phyloP scores from a whole-genome alignment of 2,797 vertebrate species.

The Scyliorhinus canicula region DNA sequence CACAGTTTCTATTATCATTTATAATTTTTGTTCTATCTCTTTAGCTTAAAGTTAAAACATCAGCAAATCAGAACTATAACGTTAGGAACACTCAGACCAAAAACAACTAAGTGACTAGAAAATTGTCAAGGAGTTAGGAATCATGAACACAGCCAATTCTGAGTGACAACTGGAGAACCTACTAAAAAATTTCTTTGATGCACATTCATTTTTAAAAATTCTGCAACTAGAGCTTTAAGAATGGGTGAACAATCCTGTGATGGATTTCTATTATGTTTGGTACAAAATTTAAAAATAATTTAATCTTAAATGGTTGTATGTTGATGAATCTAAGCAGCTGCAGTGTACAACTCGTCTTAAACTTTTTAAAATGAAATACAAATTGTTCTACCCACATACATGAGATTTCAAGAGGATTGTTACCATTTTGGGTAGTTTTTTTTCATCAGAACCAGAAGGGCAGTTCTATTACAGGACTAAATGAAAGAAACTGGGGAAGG shows the following conservation, averaged over 20 bases:
- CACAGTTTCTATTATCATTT: neutral
- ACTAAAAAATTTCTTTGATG: neutral
- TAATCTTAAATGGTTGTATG: neutral
- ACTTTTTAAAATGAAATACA: neutral
- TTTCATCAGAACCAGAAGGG: neutral
- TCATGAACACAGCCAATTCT: neutral
- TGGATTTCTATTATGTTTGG: neutral
- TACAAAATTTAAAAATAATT: neutral
- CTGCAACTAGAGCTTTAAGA: neutral
- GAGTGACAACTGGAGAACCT: neutral
- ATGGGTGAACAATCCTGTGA: neutral
- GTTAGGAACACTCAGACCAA: neutral
- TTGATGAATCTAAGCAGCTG: neutral
- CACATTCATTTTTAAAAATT: too few species aligned
- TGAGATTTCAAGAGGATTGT: neutral
- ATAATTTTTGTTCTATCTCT: neutral
- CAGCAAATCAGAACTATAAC: neutral
- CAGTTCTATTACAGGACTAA: neutral
- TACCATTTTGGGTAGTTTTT: neutral
- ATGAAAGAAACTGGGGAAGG: neutral
- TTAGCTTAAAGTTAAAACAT: neutral
- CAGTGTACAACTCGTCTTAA: neutral
- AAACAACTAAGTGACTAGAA: neutral
- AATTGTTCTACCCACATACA: neutral
- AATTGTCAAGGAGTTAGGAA: neutral